Conservation (phyloP, 1,140 invertebrate genomes). For the Mya arenaria region DNA sequence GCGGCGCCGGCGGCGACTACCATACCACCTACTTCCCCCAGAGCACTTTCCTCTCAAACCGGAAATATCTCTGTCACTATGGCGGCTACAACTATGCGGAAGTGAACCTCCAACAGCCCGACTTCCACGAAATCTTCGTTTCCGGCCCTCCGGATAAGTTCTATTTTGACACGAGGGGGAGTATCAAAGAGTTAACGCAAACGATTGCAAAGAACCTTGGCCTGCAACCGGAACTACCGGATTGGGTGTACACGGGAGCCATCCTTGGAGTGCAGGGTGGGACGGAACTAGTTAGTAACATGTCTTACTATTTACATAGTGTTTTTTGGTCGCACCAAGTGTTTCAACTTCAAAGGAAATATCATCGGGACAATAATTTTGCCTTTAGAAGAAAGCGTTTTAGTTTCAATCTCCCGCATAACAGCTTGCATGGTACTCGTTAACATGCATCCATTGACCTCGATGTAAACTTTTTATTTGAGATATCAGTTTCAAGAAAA, state of each 20-base stretch:
- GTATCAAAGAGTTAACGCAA: slow-evolving; percentile 65
- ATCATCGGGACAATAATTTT: too few species aligned
- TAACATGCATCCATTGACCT: too few species aligned
- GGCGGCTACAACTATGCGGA: slow-evolving; percentile 71
- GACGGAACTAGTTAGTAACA: slow-evolving; percentile 64
- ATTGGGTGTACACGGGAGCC: slow-evolving; percentile 79
- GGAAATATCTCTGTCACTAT: slow-evolving; percentile 75
- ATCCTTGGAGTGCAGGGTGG: slow-evolving; percentile 80
- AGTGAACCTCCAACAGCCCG: slow-evolving; percentile 72
- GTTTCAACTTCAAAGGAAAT: too few species aligned
- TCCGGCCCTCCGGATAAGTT: slow-evolving; percentile 59
- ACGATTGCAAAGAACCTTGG: slow-evolving; percentile 63
- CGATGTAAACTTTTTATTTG: too few species aligned
- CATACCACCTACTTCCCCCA: slow-evolving; percentile 81
- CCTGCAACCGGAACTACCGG: slow-evolving; percentile 72
- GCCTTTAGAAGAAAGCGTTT: too few species aligned
- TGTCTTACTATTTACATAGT: neutral
- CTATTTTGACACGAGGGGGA: slow-evolving; percentile 56
- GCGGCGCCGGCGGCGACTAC: slow-evolving; percentile 78
- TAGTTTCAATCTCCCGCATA: too few species aligned
- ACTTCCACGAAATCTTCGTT: slow-evolving; percentile 73
- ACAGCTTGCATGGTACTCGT: too few species aligned
- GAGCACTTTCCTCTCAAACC: slow-evolving; percentile 76
- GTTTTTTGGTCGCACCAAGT: too few species aligned
- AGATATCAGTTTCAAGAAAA: too few species aligned